Conservation (phyloP, 92 coral and sea anemone species). For the Virgularia gustaviana region DNA sequence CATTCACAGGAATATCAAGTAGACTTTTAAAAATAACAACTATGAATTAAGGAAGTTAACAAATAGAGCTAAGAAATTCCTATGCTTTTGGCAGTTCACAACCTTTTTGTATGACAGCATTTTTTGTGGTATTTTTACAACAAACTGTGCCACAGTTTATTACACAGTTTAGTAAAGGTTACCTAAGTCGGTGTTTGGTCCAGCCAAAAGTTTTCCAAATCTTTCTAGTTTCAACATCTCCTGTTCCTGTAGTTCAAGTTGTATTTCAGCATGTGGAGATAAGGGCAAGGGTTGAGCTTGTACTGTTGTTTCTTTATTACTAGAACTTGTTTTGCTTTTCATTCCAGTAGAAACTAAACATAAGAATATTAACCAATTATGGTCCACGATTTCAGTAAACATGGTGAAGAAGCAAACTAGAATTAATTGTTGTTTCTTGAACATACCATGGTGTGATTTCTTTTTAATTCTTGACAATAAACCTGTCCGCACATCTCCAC, state of each 20-base stretch:
- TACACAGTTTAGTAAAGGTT: neutral
- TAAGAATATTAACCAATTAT: neutral
- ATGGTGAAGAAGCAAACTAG: neutral
- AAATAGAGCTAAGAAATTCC: too few relatives aligned
- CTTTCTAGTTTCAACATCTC: conserved; percentile 91
- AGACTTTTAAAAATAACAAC: too few relatives aligned
- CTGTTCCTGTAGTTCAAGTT: conserved; percentile 90
- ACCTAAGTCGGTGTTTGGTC: conserved; percentile 94
- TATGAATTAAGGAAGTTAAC: too few relatives aligned
- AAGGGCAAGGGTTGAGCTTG: conserved; percentile 80
- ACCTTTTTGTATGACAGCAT: neutral
- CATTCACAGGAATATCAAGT: too few relatives aligned
- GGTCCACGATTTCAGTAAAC: neutral
- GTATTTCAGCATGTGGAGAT: conserved; percentile 77
- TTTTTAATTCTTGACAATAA: conserved; percentile 54
- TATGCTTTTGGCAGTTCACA: too few relatives aligned
- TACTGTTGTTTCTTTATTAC: conserved; percentile 48
- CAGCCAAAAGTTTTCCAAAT: conserved; percentile 95
- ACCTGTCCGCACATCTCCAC: conserved; percentile 86
- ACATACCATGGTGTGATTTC: conserved; percentile 30
- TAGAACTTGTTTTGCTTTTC: conserved; percentile 8
- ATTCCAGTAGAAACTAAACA: neutral
- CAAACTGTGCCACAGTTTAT: neutral
- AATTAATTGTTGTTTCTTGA: neutral
- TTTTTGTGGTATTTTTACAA: neutral